Evolutionary conservation across 1,140 invertebrate genomes (phyloP), one percentile per base, ranked within the genome.

Genomic region (Hycleus phaleratus): DNA sequence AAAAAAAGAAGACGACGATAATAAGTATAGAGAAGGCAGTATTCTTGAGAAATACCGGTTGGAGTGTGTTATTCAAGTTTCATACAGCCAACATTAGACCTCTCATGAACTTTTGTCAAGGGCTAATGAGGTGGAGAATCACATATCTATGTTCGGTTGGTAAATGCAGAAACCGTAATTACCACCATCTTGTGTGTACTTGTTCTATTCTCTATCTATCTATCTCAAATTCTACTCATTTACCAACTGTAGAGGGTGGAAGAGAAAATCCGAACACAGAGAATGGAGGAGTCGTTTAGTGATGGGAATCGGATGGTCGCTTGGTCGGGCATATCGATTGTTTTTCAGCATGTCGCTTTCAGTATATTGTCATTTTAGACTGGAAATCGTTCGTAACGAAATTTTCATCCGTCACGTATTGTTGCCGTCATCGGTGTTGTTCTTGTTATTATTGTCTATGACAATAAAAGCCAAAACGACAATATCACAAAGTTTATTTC

Each of bases 91-190:
- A 18, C 18, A 18, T 18, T 18, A 18, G 32, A 5, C 32, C 32
- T 32, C 32, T 32, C 7, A 32, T 32, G 32, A 32, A 32, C 32
- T 32, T 32, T 32, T 32, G 32, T 32, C 32, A 5, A 26, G 48
- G 44, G 45, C 49, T 58, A 58, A 58, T 58, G 56, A 45, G 48
- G 48, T 58, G 56, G 56, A 58, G 48, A 58, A 58, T 58, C 56
- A 58, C 56, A 58, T 58, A 48, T 46, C 26, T 42, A 43, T 32
- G 32, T 32, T 32, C 32, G 7, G 32, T 49, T 46, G 46, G 56
- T 58, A 58, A 32, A 58, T 58, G 48, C 56, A 48, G 26, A 58
- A 58, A 58, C 56, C 43, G 56, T 58, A 58, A 58, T 58, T 58
- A 58, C 46, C 56, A 45, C 40, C 56, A 51, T 42, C 56, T 57